Evolutionary conservation across 2,888 invertebrate genomes (phyloP).

Genomic region (Magallana nippona): DNA sequence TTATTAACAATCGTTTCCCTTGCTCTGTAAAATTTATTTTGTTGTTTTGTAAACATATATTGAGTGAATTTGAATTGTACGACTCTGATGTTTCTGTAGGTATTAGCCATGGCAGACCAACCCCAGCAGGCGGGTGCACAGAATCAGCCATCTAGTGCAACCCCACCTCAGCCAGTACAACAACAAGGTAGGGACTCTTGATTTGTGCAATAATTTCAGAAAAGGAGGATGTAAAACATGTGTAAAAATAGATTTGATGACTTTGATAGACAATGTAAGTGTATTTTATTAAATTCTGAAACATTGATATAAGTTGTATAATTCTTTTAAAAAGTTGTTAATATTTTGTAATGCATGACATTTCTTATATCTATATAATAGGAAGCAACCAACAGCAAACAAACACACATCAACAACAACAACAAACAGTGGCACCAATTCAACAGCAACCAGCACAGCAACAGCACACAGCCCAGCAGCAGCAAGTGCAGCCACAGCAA

Average conservation of each 20-base stretch:
- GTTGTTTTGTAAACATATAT: too few relatives aligned
- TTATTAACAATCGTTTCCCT: too few relatives aligned
- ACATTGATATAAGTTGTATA: background rate
- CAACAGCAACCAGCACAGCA: conserved; percentile 23
- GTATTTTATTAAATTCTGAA: background rate
- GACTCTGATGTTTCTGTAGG: background rate
- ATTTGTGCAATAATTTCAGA: too few relatives aligned
- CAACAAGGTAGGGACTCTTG: too few relatives aligned
- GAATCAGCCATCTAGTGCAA: conserved; percentile 28
- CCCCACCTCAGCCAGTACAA: conserved; percentile 11
- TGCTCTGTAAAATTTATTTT: too few relatives aligned
- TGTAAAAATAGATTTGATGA: too few relatives aligned
- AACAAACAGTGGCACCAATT: conserved; percentile 29
- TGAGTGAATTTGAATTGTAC: too few relatives aligned
- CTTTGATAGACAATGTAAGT: too few relatives aligned
- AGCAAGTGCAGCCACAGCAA: conserved; percentile 18
- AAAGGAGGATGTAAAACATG: too few relatives aligned
- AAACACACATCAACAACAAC: conserved; percentile 22
- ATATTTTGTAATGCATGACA: too few relatives aligned
- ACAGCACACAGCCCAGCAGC: background rate
- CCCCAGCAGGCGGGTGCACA: conserved; percentile 33
- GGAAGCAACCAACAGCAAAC: background rate
- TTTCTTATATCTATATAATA: background rate
- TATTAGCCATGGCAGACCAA: conserved; percentile 1
- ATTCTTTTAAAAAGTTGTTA: background rate